Conservation (phyloP, 2,113 vertebrate genomes). For the Perca fluviatilis region DNA sequence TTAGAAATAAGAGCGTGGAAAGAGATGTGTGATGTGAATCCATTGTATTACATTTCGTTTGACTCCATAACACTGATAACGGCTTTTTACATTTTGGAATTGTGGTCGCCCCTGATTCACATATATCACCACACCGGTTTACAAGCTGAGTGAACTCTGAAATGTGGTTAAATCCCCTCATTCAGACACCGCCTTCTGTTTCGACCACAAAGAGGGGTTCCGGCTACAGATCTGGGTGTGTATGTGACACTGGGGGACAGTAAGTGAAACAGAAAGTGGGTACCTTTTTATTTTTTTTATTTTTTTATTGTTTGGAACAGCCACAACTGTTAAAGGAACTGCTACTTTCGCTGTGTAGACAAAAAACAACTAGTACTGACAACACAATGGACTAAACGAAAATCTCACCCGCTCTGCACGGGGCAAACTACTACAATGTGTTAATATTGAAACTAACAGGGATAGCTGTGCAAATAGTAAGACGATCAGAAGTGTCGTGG, state of each 20-base stretch:
- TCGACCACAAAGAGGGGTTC: slow-evolving; percentile 59
- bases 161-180: slow-evolving; percentile 63
- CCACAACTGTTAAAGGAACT: not conserved
- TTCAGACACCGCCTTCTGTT: slow-evolving; percentile 38
- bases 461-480: not conserved
- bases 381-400: not conserved
- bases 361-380: slow-evolving; percentile 6
- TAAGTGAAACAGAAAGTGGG: slow-evolving; percentile 24
- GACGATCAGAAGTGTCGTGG: slow-evolving; percentile 47
- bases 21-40: not conserved
- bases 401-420: not conserved
- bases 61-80: no score
- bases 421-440: not conserved
- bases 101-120: not conserved
- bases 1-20: not conserved
- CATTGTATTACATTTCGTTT: fast-evolving
- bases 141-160: not conserved
- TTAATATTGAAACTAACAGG: not conserved
- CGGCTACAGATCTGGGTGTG: fast-evolving
- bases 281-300: not conserved
- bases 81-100: not conserved
- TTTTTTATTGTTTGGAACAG: slow-evolving; percentile 20
- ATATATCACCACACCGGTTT: not conserved
- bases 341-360: slow-evolving; percentile 31
- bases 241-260: not conserved